Evolutionary conservation across 2,888 invertebrate species (phyloP).

Genomic region (Drosophila melanosoma): DNA sequence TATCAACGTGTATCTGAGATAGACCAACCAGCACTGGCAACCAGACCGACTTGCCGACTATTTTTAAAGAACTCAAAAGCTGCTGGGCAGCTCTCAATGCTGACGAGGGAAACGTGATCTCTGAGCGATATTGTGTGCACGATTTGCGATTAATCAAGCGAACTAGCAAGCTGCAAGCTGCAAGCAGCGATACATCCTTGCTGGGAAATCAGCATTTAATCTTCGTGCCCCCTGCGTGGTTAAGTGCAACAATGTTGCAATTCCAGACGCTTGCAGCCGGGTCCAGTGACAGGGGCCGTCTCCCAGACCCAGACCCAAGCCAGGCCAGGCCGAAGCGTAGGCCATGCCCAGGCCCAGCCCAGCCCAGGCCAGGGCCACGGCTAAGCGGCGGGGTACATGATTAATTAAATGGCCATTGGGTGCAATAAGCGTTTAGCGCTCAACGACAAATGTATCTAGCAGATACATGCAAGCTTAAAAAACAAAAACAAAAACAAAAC

Average conservation of each 20-base stretch:
- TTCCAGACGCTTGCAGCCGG: conserved; percentile 9
- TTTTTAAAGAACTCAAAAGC: conserved; percentile 43
- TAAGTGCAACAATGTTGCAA: conserved; percentile 50
- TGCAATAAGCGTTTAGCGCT: conserved; percentile 12
- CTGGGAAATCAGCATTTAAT: conserved; percentile 76
- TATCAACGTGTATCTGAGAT: conserved; percentile 40
- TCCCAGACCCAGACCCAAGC: not conserved
- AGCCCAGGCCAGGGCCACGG: conserved; percentile 12
- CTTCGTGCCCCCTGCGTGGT: conserved; percentile 29
- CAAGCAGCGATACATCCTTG: conserved; percentile 55
- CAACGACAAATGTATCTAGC: conserved; percentile 52
- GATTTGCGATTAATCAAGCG: conserved; percentile 79
- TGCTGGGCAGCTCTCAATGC: conserved; percentile 36
- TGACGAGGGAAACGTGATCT: conserved; percentile 73
- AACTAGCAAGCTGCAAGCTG: conserved; percentile 2
- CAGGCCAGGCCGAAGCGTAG: not conserved
- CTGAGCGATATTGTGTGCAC: conserved; percentile 73
- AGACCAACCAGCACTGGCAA: not conserved
- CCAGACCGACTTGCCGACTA: conserved; percentile 53
- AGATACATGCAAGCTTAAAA: conserved; percentile 49
- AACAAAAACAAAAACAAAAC: conserved; percentile 16
- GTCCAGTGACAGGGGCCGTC: conserved; percentile 7
- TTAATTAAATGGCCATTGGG: conserved; percentile 79
- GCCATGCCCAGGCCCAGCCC: not conserved
- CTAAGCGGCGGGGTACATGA: conserved; percentile 54